Conservation (phyloP, 2,797 vertebrate species). For the Phylloscopus collybita region DNA sequence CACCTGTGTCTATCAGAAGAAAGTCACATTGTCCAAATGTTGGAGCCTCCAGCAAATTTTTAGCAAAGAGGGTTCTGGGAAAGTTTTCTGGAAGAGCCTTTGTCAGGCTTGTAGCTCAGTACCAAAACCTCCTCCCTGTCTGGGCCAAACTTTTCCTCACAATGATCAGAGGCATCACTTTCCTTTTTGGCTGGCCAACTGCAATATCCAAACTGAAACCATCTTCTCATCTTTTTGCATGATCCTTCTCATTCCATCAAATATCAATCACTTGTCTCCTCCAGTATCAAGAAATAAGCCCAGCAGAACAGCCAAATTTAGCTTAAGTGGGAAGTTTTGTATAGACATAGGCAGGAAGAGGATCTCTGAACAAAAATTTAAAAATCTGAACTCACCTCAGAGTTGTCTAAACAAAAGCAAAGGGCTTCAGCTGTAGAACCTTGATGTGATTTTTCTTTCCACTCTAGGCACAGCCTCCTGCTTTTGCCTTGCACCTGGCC, state of each 20-base stretch:
- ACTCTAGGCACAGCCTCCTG: neutral
- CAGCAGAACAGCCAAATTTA: neutral
- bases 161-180: neutral
- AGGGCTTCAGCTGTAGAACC: neutral
- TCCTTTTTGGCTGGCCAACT: neutral
- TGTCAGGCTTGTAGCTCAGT: neutral
- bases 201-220: neutral
- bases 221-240: neutral
- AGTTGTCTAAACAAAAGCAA: neutral
- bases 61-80: neutral
- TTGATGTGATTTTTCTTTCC: neutral
- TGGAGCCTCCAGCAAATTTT: neutral
- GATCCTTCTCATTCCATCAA: neutral
- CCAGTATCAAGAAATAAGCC: too few relatives aligned
- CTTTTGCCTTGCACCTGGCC: neutral
- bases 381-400: neutral
- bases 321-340: neutral
- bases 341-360: neutral
- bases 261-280: neutral
- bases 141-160: neutral
- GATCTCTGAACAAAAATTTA: fast-evolving
- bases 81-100: neutral
- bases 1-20: neutral
- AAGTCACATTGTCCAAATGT: neutral
- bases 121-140: neutral